Percentiles rank a stretch among this genome's conserved stretches.
phyloP scores from a whole-genome alignment of 2,113 vertebrate species.

The Alosa alosa region DNA sequence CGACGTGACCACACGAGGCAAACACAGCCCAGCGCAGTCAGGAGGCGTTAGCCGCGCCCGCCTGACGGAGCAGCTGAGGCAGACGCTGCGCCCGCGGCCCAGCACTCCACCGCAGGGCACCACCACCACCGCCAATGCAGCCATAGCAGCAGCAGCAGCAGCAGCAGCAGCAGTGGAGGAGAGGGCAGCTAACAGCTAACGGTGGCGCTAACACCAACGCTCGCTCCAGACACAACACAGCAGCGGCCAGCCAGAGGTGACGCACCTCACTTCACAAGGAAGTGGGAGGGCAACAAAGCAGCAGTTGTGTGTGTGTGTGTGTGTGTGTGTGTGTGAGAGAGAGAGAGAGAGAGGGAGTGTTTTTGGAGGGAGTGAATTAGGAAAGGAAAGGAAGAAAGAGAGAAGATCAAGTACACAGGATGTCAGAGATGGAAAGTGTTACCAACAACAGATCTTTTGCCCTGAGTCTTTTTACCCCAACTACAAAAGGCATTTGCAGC shows the following conservation, averaged over 20 bases:
- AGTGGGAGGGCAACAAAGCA: neutral
- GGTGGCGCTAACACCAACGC: neutral
- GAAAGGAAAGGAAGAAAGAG: constrained; percentile 64
- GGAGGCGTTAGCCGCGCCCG: constrained; percentile 87
- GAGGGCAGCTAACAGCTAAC: neutral
- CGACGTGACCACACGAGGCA: constrained; percentile 92
- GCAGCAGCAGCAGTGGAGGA: neutral
- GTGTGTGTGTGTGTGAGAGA: neutral
- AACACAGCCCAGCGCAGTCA: constrained; percentile 98
- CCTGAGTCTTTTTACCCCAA: constrained; percentile 57
- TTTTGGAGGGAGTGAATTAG: constrained; percentile 30
- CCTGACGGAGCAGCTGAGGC: constrained; percentile 92
- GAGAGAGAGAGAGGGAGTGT: constrained; percentile 43
- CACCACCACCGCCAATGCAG: constrained; percentile 78
- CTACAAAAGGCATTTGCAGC: constrained; percentile 66
- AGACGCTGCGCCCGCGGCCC: constrained; percentile 82
- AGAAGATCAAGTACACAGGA: neutral
- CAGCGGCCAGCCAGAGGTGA: neutral
- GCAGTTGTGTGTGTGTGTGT: neutral
- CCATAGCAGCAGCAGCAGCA: constrained; percentile 68
- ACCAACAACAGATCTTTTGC: constrained; percentile 61
- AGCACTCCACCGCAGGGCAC: constrained; percentile 77
- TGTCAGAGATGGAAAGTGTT: neutral
- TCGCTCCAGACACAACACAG: constrained; percentile 64
- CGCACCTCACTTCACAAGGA: neutral